Evolutionary conservation across 2,797 vertebrate genomes (phyloP).

Genomic region (Neosilurus hyrtlii): DNA sequence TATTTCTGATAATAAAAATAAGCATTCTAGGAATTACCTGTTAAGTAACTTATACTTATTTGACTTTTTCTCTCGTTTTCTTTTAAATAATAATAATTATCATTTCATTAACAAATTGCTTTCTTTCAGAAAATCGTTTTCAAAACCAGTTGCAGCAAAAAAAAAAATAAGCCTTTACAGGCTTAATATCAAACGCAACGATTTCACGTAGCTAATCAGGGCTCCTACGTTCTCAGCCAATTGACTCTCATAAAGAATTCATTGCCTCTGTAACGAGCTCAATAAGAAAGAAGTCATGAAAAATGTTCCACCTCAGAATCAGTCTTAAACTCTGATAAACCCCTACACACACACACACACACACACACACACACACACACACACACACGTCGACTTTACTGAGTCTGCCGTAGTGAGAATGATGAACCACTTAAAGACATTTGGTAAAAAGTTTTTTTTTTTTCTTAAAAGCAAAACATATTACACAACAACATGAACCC

Average conservation of each 20-base stretch:
- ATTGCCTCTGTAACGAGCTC: not conserved
- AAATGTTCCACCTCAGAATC: not conserved
- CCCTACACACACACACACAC: too few relatives aligned
- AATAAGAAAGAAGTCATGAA: not conserved
- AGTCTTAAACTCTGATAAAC: not conserved
- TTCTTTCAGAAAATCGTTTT: too few relatives aligned
- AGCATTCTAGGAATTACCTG: not conserved
- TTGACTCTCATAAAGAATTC: not conserved
- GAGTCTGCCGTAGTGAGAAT: not conserved
- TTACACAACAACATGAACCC: too few relatives aligned
- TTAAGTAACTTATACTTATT: not conserved
- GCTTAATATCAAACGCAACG: not conserved
- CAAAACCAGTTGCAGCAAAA: too few relatives aligned
- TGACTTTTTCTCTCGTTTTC: too few relatives aligned
- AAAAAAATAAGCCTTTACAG: too few relatives aligned
- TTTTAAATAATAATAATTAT: too few relatives aligned
- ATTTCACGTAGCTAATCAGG: not conserved
- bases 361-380: too few relatives aligned
- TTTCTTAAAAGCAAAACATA: too few relatives aligned
- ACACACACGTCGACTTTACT: not conserved
- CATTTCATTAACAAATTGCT: not conserved
- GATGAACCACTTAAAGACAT: not conserved
- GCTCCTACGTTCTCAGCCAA: not conserved
- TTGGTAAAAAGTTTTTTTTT: too few relatives aligned
- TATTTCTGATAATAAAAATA: too few relatives aligned